phyloP scores from a whole-genome alignment of 2,113 vertebrate genomes.

The Atlantisia rogersi region DNA sequence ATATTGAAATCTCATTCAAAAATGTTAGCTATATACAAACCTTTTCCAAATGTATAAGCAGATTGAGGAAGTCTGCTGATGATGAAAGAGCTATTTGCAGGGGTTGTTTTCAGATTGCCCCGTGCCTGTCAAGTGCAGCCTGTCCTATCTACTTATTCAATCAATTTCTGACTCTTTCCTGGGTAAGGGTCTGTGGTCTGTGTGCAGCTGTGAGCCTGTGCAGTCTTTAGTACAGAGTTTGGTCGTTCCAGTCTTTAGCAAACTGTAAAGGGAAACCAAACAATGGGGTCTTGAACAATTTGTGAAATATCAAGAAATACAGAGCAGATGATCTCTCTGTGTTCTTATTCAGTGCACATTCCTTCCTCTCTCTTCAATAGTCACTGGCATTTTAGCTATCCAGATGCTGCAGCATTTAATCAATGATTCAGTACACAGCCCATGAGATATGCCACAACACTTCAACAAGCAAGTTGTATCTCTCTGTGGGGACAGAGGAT shows the following conservation, averaged over 20 bases:
- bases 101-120: not conserved
- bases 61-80: not conserved
- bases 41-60: not conserved
- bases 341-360: conserved; percentile 52
- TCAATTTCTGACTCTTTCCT: not conserved
- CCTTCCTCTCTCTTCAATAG: conserved; percentile 43
- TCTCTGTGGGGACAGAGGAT: conserved; percentile 74
- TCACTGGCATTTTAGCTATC: conserved; percentile 64
- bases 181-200: not conserved
- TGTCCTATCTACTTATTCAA: not conserved
- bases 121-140: not conserved
- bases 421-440: conserved; percentile 77
- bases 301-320: not conserved
- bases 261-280: conserved; percentile 21
- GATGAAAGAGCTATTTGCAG: not conserved
- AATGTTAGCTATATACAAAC: not conserved
- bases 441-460: conserved; percentile 71
- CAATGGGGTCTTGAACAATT: not conserved
- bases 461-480: conserved; percentile 72
- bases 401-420: conserved; percentile 78
- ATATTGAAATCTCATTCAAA: not conserved
- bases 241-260: not conserved
- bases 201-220: not conserved
- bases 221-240: not conserved
- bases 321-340: not conserved